Conservation (phyloP, 2,797 vertebrate species). For the Eulemur albifrons region DNA sequence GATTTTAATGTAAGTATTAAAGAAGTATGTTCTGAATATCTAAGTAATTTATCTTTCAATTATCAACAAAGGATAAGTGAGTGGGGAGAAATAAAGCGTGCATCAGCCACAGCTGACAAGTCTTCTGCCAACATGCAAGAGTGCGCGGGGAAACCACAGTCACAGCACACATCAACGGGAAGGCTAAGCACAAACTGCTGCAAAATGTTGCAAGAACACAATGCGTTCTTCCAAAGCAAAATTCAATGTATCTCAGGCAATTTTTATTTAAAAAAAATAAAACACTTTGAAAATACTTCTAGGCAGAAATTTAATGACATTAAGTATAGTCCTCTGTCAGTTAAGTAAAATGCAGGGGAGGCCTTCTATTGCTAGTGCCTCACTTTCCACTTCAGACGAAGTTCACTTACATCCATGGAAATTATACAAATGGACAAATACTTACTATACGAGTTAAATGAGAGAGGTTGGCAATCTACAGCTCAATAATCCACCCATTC, state of each 20-base stretch:
- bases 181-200: conserved; percentile 62
- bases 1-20: background rate
- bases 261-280: conserved; percentile 61
- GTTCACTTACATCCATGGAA: background rate
- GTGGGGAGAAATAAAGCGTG: conserved; percentile 35
- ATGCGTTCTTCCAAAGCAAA: conserved; percentile 81
- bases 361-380: background rate
- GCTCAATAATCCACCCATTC: background rate
- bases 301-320: background rate
- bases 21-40: background rate
- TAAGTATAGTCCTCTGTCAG: background rate
- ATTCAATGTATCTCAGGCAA: conserved; percentile 87
- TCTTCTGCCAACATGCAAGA: conserved; percentile 76
- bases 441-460: background rate
- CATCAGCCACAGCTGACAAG: conserved; percentile 4
- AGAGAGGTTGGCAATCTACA: background rate
- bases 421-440: background rate
- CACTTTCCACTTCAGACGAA: background rate
- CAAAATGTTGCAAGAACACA: conserved; percentile 75
- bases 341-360: background rate
- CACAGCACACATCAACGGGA: conserved; percentile 43
- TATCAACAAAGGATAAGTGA: background rate
- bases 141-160: background rate
- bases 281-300: conserved; percentile 16
- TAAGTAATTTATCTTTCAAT: background rate